Percentiles rank a stretch among this genome's conserved stretches.
Evolutionary conservation across 2,797 vertebrate species (phyloP).

Genomic region (Carcharodon carcharias): DNA sequence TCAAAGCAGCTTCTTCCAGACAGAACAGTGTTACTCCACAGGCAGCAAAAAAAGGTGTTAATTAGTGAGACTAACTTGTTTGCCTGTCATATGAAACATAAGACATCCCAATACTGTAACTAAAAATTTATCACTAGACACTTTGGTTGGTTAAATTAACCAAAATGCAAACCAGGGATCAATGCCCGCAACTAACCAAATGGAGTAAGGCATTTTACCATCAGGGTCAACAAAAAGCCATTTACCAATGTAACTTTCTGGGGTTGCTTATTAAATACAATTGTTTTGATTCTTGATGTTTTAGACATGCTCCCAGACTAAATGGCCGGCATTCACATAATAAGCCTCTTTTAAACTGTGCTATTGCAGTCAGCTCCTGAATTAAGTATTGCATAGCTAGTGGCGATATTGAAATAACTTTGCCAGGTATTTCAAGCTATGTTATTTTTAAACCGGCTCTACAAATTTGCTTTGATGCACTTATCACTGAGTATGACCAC

Average conservation of each 20-base stretch:
- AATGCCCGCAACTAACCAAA: neutral
- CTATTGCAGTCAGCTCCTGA: neutral
- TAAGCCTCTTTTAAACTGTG: neutral
- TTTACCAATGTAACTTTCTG: neutral
- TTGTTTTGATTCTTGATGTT: neutral
- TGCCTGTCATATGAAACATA: neutral
- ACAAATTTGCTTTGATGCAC: neutral
- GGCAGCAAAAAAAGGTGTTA: neutral
- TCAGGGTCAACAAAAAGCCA: neutral
- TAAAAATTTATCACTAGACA: neutral
- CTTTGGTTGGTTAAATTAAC: neutral
- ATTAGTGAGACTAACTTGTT: neutral
- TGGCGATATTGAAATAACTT: neutral
- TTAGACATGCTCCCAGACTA: neutral
- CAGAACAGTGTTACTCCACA: neutral
- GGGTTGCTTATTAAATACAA: neutral
- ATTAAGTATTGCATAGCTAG: neutral
- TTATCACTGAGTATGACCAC: neutral
- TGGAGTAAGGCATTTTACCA: neutral
- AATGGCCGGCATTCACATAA: neutral
- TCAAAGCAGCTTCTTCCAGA: neutral
- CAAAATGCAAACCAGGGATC: neutral
- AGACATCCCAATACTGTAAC: neutral
- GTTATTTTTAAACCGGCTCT: neutral
- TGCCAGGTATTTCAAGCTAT: neutral